Base-by-base conservation (phyloP, 2,113 vertebrate genomes). In the Cyprinodon tularosa region DNA sequence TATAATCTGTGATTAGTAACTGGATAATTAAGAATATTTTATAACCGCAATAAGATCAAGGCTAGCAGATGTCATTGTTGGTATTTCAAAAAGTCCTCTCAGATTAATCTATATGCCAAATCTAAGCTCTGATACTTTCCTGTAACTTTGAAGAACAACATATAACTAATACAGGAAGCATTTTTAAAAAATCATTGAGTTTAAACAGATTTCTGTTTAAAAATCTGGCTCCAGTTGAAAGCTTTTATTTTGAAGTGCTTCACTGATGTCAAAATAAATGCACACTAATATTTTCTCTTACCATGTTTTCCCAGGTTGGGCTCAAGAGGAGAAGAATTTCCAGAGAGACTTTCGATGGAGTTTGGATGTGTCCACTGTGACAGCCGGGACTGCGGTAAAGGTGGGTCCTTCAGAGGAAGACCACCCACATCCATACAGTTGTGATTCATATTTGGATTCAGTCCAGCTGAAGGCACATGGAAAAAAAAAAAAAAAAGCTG, bases 321-420 rank as follows among this genome's bases (percentile, higher is more conserved):
- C 92, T 99, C 98, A 77, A 97, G 95, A 22, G 97, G 95, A 91
- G 97, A 96, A 89, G 96, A 96, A 94, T 93, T 95, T 91, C 95
- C 96, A 88, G 96, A 95, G 76, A 98, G 92, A 91, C 90, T 97
- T 71, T 98, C 98, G 83, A 98, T 96, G 61, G 97, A 95, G 93
- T 96, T 98, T 87, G 97, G 96, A 92, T 99, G 98, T 71, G 98
- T 99, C 98, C 98, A 99, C 93, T 99, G 98, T 70, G 97, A 97
- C 91, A 99, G 95, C 89, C 98, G 97, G 36, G 98, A 99, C 88
- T 99, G 97, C 85, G 97, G 97, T 93, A 96, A 97, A 84, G 96
- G 95, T 63, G 96, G 94, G 88, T 99, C 97, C 94, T 99, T 99
- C 93, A 96, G 95, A 78, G 96, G 96, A 92, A 98, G 89, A 86